Conservation (phyloP, 2,888 invertebrate genomes). For the Oligia fasciuncula region DNA sequence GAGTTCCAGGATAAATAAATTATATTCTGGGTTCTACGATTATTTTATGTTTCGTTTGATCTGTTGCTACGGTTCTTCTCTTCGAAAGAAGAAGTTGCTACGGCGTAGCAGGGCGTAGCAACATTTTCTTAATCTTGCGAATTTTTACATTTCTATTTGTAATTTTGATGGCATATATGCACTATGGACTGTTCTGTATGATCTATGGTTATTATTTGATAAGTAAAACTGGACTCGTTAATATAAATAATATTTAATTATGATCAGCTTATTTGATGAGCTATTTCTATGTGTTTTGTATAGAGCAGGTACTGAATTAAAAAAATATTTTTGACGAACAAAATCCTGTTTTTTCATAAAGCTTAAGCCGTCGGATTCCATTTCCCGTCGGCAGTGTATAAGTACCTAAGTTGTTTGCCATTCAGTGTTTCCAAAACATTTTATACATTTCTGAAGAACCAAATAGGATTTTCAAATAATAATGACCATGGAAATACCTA, state of each 20-base stretch:
- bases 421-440: background rate
- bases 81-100: conserved; percentile 11
- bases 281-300: background rate
- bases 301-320: background rate
- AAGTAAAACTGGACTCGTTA: background rate
- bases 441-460: background rate
- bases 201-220: background rate
- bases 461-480: background rate
- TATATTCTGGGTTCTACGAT: background rate
- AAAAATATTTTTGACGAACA: background rate
- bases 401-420: background rate
- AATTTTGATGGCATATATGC: background rate
- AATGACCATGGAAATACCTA: background rate
- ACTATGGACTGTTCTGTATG: no score
- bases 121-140: background rate
- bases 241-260: background rate
- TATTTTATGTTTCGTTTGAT: background rate
- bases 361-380: conserved; percentile 3
- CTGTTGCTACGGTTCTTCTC: background rate
- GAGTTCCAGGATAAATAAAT: background rate
- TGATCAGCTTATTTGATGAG: background rate
- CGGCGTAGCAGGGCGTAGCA: conserved; percentile 12
- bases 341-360: background rate
- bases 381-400: conserved; percentile 13
- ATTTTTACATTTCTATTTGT: background rate